phyloP scores from a whole-genome alignment of 2,113 vertebrate genomes.

The Centropristis striata region DNA sequence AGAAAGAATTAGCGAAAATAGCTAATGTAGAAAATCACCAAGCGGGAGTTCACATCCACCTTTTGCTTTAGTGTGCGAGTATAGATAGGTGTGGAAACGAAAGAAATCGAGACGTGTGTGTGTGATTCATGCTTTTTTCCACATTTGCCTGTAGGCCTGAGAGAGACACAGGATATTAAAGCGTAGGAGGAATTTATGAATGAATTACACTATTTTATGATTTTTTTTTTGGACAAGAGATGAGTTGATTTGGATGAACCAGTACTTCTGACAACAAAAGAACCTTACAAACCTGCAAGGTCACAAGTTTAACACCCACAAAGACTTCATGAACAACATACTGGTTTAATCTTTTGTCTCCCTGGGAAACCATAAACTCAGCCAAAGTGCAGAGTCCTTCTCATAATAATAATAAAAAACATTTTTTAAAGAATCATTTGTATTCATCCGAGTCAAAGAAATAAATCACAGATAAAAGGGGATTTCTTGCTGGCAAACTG shows the following conservation, averaged over 20 bases:
- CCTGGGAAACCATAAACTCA: not conserved
- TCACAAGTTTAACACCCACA: not conserved
- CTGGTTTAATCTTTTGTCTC: constrained; percentile 2
- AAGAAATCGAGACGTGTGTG: not conserved
- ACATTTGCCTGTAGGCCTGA: constrained; percentile 13
- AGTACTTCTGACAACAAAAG: not conserved
- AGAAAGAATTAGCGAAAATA: constrained; percentile 34
- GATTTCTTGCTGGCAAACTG: not conserved
- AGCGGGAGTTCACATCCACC: not conserved
- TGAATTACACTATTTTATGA: constrained; percentile 12
- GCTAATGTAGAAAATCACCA: constrained; percentile 22
- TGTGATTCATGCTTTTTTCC: constrained; percentile 30
- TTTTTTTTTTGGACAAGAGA: not conserved
- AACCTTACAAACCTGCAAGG: not conserved
- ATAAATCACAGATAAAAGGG: not conserved
- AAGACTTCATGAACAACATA: not conserved
- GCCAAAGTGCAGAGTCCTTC: not conserved
- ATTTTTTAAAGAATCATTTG: constrained; percentile 37
- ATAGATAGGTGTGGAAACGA: constrained; percentile 1
- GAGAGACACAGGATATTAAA: constrained; percentile 27
- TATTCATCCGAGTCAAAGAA: constrained; percentile 40
- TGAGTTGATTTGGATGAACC: not conserved
- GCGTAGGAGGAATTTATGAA: constrained; percentile 38
- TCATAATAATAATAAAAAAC: constrained; percentile 5
- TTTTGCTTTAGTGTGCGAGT: constrained; percentile 6